Percentiles rank a stretch among this genome's conserved stretches.
Evolutionary conservation across 2,113 vertebrate genomes (phyloP).

Genomic region (Machaerirhynchus nigripectus): DNA sequence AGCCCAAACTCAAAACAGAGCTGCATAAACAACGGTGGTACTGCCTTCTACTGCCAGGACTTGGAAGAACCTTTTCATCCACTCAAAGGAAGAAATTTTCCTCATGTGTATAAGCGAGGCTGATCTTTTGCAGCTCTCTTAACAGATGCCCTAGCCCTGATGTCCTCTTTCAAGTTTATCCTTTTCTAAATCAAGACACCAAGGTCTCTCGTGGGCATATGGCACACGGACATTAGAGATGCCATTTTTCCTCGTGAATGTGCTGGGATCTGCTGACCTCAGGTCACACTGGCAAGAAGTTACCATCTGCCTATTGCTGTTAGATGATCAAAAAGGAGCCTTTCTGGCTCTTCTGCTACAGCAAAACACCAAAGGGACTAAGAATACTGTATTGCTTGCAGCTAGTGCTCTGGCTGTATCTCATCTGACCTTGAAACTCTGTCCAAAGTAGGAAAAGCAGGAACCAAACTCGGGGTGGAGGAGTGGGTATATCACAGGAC

Average conservation of each 20-base stretch:
- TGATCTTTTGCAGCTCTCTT: constrained; percentile 9
- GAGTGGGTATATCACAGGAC: background rate
- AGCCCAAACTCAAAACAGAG: background rate
- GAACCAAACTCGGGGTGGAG: background rate
- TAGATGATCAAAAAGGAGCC: background rate
- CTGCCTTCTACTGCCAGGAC: background rate
- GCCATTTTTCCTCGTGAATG: background rate
- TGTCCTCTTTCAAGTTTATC: constrained; percentile 41
- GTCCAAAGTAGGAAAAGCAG: background rate
- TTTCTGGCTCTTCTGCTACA: background rate
- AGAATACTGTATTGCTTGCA: background rate
- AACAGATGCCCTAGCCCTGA: constrained; percentile 15
- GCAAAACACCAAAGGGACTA: background rate
- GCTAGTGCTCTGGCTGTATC: background rate
- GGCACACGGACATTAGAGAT: background rate
- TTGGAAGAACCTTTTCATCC: background rate
- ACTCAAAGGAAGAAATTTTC: background rate
- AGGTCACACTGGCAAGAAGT: constrained; percentile 25
- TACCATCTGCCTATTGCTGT: constrained; percentile 29
- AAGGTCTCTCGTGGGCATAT: constrained; percentile 21
- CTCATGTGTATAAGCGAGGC: background rate
- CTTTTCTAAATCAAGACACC: constrained; percentile 12
- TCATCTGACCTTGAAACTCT: constrained; percentile 49
- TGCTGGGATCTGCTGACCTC: constrained; percentile 17
- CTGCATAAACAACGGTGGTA: background rate